Conservation (phyloP, 2,888 invertebrate species). For the Petrolisthes cinctipes region DNA sequence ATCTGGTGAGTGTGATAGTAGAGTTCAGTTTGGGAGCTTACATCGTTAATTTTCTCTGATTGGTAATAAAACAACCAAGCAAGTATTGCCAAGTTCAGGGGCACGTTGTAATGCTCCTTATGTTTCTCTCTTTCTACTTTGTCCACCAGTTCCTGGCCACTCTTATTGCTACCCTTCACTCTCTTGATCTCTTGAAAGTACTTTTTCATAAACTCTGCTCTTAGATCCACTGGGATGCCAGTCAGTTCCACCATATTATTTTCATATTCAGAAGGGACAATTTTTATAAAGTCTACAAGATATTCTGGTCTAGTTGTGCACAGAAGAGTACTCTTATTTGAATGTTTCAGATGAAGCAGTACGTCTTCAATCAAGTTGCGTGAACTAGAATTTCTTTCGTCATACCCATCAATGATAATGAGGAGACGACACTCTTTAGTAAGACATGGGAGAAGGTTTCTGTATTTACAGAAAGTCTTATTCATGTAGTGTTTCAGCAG, state of each 20-base stretch:
- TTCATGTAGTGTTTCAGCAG: not conserved
- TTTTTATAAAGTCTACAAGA: not conserved
- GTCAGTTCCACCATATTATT: not conserved
- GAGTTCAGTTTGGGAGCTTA: not conserved
- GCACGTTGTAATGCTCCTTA: not conserved
- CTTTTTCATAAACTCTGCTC: not conserved
- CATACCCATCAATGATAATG: not conserved
- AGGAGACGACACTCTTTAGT: not conserved
- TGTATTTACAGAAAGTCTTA: not conserved
- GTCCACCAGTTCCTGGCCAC: not conserved
- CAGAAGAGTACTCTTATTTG: not conserved
- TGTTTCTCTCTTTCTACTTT: not conserved
- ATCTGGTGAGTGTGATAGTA: constrained; percentile 6
- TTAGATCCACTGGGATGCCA: not conserved
- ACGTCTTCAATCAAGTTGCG: not conserved
- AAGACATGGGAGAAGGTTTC: constrained; percentile 1
- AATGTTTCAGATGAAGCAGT: not conserved
- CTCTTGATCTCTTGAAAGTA: not conserved
- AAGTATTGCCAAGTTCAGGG: not conserved
- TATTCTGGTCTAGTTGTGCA: constrained; percentile 1
- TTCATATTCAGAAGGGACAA: not conserved
- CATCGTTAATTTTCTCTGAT: not conserved
- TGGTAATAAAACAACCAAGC: not conserved
- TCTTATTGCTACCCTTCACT: not conserved
- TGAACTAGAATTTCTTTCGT: not conserved